Evolutionary conservation across 2,113 vertebrate species (phyloP).

Genomic region (Marmota monax): DNA sequence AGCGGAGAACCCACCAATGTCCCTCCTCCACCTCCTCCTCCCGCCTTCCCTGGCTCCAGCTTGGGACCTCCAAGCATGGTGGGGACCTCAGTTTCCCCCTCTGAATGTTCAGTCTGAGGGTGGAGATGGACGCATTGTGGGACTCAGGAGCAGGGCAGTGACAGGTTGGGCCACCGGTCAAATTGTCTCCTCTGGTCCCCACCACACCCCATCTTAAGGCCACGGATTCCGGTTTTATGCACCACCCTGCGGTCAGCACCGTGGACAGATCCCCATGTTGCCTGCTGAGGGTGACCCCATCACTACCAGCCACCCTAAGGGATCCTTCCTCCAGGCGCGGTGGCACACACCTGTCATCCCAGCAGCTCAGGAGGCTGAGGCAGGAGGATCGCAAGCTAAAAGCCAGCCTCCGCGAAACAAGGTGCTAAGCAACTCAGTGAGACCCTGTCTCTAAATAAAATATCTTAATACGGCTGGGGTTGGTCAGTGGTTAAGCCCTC

Average conservation of each 20-base stretch:
- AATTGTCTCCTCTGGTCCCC: neutral
- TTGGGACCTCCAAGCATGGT: neutral
- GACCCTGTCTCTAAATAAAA: too few relatives aligned
- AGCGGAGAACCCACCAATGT: neutral
- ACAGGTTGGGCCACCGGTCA: neutral
- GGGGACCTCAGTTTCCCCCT: neutral
- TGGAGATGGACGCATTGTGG: neutral
- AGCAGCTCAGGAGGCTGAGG: too few relatives aligned
- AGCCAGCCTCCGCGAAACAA: too few relatives aligned
- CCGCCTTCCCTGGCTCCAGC: neutral
- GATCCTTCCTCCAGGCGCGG: too few relatives aligned
- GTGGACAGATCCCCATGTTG: neutral
- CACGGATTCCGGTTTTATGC: neutral
- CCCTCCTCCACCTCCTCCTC: neutral
- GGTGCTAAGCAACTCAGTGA: too few relatives aligned
- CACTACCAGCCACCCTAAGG: too few relatives aligned
- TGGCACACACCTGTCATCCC: too few relatives aligned
- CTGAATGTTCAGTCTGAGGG: neutral
- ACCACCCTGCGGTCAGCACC: neutral
- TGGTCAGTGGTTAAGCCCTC: too few relatives aligned
- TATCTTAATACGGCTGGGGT: too few relatives aligned
- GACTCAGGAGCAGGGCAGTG: neutral
- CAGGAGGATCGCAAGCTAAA: too few relatives aligned
- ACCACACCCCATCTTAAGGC: rapidly evolving
- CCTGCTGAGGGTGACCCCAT: neutral